Conservation (phyloP, 2,113 vertebrate genomes). For the Hystrix cristata region DNA sequence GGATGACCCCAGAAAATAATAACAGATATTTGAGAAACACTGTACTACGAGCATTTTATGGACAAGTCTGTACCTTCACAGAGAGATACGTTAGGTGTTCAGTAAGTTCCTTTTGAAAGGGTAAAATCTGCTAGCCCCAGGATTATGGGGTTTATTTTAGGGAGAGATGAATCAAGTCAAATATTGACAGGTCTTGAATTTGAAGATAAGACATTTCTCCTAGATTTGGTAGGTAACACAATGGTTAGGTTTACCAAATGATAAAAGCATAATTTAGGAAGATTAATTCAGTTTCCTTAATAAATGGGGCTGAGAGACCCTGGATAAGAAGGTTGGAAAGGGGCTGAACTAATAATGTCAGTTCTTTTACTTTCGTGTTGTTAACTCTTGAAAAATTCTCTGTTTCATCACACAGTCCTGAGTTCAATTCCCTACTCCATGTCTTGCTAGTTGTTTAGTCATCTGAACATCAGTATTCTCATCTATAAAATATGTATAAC, state of each 20-base stretch:
- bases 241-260: not conserved
- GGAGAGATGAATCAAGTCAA: not conserved
- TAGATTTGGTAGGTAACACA: not conserved
- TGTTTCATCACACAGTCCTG: not conserved
- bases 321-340: not conserved
- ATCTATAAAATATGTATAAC: not conserved
- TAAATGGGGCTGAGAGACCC: not conserved
- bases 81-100: not conserved
- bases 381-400: not conserved
- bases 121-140: not conserved
- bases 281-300: not conserved
- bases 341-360: not conserved
- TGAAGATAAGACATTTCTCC: conserved; percentile 14
- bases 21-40: not conserved
- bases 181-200: not conserved
- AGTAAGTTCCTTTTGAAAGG: not conserved
- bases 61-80: not conserved
- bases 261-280: not conserved
- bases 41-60: not conserved
- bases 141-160: not conserved
- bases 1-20: not conserved
- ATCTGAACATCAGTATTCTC: not conserved
- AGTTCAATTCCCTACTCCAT: not conserved
- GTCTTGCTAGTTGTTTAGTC: not conserved
- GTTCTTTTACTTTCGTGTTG: not conserved